Evolutionary conservation across 2,888 invertebrate genomes (phyloP), one percentile per base, ranked within the genome.

Genomic region (Melinaea marsaeus): DNA sequence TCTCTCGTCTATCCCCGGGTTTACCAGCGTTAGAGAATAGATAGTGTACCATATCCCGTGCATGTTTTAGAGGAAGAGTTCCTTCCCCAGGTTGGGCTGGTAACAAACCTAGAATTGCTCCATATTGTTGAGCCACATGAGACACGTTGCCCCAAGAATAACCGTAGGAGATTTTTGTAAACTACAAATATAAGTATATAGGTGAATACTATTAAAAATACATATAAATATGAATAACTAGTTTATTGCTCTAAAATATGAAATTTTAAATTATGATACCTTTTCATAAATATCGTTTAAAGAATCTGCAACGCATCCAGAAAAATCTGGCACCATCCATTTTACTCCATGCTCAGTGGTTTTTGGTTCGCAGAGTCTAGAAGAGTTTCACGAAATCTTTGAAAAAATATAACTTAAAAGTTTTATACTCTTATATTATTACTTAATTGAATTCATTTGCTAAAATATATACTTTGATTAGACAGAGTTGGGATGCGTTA

Each of bases 271-370:
- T 4, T 33, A 55, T 58, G n/a, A 42, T 81, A 94, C 94, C 84
- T 93, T 92, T 72, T 93, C 91, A 75, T 93, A 94, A 68, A 94
- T 93, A 72, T 92, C 85, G 60, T 92, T 83, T 42, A 95, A 80
- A 1, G 93, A 92, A 73, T 94, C 93, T 37, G 94, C 92, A 34
- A 94, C 87, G 77, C 96, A 96, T 32, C 91, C 90, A 1, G 95
- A 95, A 78, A 95, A 96, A 79, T 96, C 95, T 0, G 96, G 95
- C 55, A 92, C 82, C 72, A 93, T 92, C 96, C 96, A 96, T 68
- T 93, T 93, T 0, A 95, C 94, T 33, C 92, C 93, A 46, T 92
- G 93, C 13, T 84, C 83, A 64, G 85, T 83, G 1, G 88, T 83
- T 74, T 88, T 90, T 2, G 90, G 86, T 71, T 90, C 90, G 62